phyloP scores from a whole-genome alignment of 2,888 invertebrate species.

The Erebia ligea region DNA sequence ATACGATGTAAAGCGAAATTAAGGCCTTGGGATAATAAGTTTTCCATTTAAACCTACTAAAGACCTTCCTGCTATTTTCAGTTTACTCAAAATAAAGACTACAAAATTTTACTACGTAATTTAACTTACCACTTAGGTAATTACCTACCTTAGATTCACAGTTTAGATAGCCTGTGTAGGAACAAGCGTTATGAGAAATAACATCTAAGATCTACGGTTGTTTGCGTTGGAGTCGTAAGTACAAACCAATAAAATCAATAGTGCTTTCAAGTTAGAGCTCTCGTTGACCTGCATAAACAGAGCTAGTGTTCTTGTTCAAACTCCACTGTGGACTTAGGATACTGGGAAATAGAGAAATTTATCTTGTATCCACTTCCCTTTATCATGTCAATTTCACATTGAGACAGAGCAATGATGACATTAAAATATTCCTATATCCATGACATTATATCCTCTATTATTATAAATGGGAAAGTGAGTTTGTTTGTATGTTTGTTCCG shows the following conservation, averaged over 20 bases:
- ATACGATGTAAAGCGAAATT: too few relatives aligned
- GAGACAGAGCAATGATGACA: too few relatives aligned
- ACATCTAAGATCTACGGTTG: constrained; percentile 6
- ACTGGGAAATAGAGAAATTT: background rate
- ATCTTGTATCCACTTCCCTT: background rate
- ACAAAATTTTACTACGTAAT: too few relatives aligned
- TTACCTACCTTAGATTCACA: background rate
- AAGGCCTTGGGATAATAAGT: too few relatives aligned
- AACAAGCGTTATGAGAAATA: constrained; percentile 2
- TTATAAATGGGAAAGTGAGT: too few relatives aligned
- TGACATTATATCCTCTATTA: too few relatives aligned
- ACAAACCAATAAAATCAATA: constrained; percentile 16
- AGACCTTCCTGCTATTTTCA: too few relatives aligned
- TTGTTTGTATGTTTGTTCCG: too few relatives aligned
- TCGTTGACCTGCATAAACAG: constrained; percentile 17
- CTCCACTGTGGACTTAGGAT: constrained; percentile 6
- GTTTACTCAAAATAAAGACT: too few relatives aligned
- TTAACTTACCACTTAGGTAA: too few relatives aligned
- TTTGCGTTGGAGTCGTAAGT: constrained; percentile 7
- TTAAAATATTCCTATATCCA: too few relatives aligned
- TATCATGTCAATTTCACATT: background rate
- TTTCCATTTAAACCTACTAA: too few relatives aligned
- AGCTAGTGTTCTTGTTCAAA: constrained; percentile 8
- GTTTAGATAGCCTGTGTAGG: background rate
- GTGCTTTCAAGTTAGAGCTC: constrained; percentile 16